Percentiles rank a stretch among this genome's conserved stretches.
phyloP scores from a whole-genome alignment of 1,140 invertebrate genomes.

The Chlorops oryzae region DNA sequence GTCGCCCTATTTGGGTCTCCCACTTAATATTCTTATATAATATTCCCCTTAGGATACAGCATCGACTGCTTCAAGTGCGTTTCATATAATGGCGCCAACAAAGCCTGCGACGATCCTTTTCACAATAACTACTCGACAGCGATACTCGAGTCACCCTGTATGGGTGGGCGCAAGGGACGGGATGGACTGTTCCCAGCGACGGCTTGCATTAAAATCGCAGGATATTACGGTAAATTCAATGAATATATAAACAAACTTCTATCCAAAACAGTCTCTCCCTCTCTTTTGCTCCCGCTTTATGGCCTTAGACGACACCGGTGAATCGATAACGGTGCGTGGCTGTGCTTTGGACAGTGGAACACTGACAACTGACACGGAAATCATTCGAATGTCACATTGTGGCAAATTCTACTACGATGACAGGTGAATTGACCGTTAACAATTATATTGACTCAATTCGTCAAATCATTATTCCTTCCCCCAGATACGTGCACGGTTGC shows the following conservation, averaged over 20 bases:
- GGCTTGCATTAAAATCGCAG: slow-evolving; percentile 90
- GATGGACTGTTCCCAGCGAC: slow-evolving; percentile 94
- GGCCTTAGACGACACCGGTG: slow-evolving; percentile 65
- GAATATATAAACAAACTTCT: neutral
- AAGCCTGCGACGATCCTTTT: slow-evolving; percentile 91
- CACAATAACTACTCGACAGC: slow-evolving; percentile 84
- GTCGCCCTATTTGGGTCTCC: too few species aligned
- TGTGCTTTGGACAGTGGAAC: slow-evolving; percentile 91
- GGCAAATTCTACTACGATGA: slow-evolving; percentile 83
- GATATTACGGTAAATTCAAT: slow-evolving; percentile 65
- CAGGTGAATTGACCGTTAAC: slow-evolving; percentile 55
- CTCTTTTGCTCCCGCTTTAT: neutral
- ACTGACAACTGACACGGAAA: slow-evolving; percentile 85
- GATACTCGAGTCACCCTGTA: slow-evolving; percentile 84
- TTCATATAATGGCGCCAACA: slow-evolving; percentile 80
- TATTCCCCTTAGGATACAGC: slow-evolving; percentile 54
- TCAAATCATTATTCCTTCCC: slow-evolving; percentile 6
- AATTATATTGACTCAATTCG: slow-evolving; percentile 14
- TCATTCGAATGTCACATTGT: slow-evolving; percentile 89
- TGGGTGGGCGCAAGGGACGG: slow-evolving; percentile 84
- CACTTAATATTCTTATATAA: too few species aligned
- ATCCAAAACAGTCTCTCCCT: neutral
- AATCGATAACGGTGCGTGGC: slow-evolving; percentile 72
- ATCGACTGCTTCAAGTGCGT: slow-evolving; percentile 97
- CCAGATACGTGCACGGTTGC: slow-evolving; percentile 77